Base-by-base conservation (phyloP, 2,113 vertebrate genomes). In the Thermophis baileyi region DNA sequence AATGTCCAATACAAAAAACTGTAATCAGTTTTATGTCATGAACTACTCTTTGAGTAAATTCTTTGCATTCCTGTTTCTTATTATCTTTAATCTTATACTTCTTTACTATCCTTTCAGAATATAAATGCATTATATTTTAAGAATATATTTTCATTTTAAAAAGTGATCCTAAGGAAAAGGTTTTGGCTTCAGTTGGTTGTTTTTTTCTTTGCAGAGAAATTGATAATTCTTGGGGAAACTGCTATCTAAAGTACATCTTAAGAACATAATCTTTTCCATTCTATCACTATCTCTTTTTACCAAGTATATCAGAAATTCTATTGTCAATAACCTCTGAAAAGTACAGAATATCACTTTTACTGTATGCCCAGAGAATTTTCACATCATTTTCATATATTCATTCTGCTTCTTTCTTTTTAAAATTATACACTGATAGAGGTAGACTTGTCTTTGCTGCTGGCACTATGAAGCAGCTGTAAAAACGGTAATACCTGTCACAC, bases 301-400 rank as follows among this genome's bases (percentile, higher is more conserved):
- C 96, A 98, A 96, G 94, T 97, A 95, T 97, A 97, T 96, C 96
- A 95, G 96, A 98, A 98, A 98, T 98, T 98, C 97, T 96, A 98
- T 98, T 98, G 97, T 96, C 95, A 94, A 96, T 98, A 98, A 98
- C 98, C 98, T 98, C 96, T 98, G 97, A 98, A 96, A 96, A 98
- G 96, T 94, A 97, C 94, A 97, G 96, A 94, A 97, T 25, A 92
- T 97, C 97, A 97, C 96, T 98, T 98, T 97, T 97, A 96, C 97
- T 96, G 98, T 97, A 91, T 98, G 98, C 96, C 91, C 94, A 94
- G 96, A 96, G 95, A 94, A 97, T 98, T 98, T 97, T 96, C 94
- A 97, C 97, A 96, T 96, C 97, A 93, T 97, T 44, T 98, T 98
- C 85, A 97, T 96, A 30, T 53, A 24, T 11, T 93, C 96, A 97